Evolutionary conservation across 1,140 invertebrate species (phyloP).

Genomic region (Metopolophium dirhodum): DNA sequence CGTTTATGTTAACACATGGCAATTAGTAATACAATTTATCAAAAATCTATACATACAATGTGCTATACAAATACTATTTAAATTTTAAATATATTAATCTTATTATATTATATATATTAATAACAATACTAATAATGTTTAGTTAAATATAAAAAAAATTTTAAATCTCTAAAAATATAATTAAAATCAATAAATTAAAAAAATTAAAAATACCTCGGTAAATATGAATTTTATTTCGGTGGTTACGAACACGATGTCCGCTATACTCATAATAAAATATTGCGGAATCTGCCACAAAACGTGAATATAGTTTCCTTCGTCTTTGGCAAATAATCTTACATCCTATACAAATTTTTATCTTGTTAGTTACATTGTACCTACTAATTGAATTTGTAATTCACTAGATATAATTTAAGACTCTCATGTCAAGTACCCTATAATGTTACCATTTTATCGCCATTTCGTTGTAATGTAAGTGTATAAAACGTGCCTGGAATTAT

Average conservation of each 20-base stretch:
- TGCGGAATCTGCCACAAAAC: constrained; percentile 72
- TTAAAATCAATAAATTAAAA: background rate
- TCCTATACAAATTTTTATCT: background rate
- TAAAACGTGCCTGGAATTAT: constrained; percentile 22
- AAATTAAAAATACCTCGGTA: constrained; percentile 68
- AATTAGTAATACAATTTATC: too few relatives aligned
- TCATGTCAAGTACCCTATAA: too few relatives aligned
- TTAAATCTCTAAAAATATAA: too few relatives aligned
- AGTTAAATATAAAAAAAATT: background rate
- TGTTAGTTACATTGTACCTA: background rate
- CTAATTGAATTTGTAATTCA: background rate
- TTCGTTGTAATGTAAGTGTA: constrained; percentile 19
- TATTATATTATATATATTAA: background rate
- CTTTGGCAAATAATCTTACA: background rate
- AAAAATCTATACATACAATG: too few relatives aligned
- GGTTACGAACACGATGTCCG: constrained; percentile 72
- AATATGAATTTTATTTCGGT: constrained; percentile 75
- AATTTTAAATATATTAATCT: background rate
- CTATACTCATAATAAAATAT: constrained; percentile 70
- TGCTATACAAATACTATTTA: too few relatives aligned
- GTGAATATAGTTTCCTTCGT: constrained; percentile 63
- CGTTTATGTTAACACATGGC: too few relatives aligned
- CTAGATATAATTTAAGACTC: background rate
- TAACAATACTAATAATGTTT: background rate
- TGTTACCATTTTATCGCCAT: constrained; percentile 26